Evolutionary conservation across 2,797 vertebrate species (phyloP), one percentile per base, ranked within the genome.

Genomic region (Ibycter americanus): DNA sequence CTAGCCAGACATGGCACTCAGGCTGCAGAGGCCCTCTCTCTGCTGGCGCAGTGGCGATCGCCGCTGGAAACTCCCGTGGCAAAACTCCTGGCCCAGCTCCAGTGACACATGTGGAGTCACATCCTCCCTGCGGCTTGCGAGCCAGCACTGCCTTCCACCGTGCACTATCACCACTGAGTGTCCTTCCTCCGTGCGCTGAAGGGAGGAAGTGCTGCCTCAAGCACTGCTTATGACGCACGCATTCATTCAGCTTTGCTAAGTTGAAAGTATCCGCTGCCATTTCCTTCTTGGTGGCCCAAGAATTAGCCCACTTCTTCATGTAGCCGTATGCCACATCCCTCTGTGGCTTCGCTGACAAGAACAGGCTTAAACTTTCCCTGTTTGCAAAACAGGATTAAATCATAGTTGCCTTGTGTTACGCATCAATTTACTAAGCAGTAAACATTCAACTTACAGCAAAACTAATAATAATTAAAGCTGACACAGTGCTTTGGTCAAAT

Each of bases 31-130:
- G 49, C 15, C n/a, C 15, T 32, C 31, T 46, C 55, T 71, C 51
- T 66, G 63, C 66, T 1, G 6, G 29, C 3, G 1, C 70, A 27
- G 73, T 9, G 14, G 52, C 2, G 1, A 23, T 29, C 1, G 4
- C 38, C 6, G 3, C 68, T 71, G 83, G 68, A 34, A 77, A 44
- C 8, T 82, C 47, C 66, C 51, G 40, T 90, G 26, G 51, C 61
- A 31, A 52, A 73, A 51, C 67, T 77, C 38, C 63, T 62, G 55
- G 36, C 46, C n/a, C 58, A 26, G 1, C 25, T 71, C 59, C 3
- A 18, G 86, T 18, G 73, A n/a, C 78, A 79, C 42, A 3, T 2
- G 18, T 21, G 56, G 47, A 63, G 86, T 89, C 87, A 95, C 74
- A 80, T 76, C 88, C 92, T 87, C 31, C 55, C 47, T 34, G 38